phyloP scores from a whole-genome alignment of 2,113 vertebrate species.

The Sigmodon hispidus region DNA sequence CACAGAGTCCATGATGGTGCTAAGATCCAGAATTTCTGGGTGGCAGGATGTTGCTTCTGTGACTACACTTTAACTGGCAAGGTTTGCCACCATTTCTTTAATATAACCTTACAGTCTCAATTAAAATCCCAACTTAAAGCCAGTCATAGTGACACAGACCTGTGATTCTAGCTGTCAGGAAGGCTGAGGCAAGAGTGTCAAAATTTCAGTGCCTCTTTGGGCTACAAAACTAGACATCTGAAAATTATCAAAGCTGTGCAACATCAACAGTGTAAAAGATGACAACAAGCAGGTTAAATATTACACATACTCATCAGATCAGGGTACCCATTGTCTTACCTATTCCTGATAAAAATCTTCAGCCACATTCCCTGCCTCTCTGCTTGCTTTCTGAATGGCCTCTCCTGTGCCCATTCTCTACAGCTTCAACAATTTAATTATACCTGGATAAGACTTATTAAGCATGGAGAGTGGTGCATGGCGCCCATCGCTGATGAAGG shows the following conservation, averaged over 20 bases:
- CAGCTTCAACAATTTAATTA: conserved; percentile 95
- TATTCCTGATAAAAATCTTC: neutral
- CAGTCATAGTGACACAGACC: neutral
- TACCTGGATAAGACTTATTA: conserved; percentile 94
- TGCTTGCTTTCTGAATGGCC: neutral
- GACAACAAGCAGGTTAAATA: neutral
- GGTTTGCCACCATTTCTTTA: neutral
- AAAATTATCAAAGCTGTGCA: neutral
- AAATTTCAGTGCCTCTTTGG: neutral
- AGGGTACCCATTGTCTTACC: neutral
- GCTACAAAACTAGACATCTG: neutral
- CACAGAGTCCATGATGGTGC: neutral
- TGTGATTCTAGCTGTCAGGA: neutral
- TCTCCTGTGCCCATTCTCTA: conserved; percentile 10
- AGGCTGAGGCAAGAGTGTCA: neutral
- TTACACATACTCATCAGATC: neutral
- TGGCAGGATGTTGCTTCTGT: neutral
- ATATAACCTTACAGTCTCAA: neutral
- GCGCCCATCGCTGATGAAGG: conserved; percentile 10
- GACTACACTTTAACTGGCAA: neutral
- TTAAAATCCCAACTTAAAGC: neutral
- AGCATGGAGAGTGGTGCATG: conserved; percentile 89
- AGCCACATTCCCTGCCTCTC: neutral
- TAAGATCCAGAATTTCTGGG: neutral
- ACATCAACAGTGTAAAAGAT: conserved; percentile 13